Conservation (phyloP, 2,113 vertebrate species). For the Thunnus thynnus region DNA sequence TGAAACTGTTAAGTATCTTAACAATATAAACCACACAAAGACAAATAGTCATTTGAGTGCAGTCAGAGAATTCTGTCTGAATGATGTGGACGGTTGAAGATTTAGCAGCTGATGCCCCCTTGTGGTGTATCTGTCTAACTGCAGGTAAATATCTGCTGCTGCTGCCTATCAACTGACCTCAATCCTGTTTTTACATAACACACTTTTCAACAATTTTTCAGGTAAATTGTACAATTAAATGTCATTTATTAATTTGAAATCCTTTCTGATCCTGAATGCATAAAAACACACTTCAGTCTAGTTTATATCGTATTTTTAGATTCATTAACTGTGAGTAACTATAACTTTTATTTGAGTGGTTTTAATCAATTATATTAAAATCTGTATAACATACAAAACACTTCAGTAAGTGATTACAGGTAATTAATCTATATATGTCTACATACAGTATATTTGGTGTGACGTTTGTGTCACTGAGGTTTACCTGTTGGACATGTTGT, state of each 20-base stretch:
- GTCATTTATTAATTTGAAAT: background rate
- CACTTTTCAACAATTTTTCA: background rate
- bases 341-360: no score
- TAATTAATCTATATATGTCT: no score
- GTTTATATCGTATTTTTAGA: background rate
- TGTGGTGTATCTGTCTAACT: conserved; percentile 42
- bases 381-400: no score
- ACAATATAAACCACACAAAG: conserved; percentile 2
- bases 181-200: background rate
- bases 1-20: background rate
- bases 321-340: background rate
- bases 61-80: background rate
- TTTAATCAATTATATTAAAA: no score
- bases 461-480: background rate
- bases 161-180: background rate
- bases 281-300: no score
- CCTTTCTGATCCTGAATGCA: no score
- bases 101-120: conserved; percentile 51
- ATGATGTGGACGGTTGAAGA: background rate
- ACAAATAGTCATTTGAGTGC: background rate
- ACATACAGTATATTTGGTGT: no score
- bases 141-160: background rate
- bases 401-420: background rate
- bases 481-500: conserved; percentile 97
- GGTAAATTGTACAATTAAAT: background rate